phyloP scores from a whole-genome alignment of 2,113 vertebrate species.

The Enhydra lutris region DNA sequence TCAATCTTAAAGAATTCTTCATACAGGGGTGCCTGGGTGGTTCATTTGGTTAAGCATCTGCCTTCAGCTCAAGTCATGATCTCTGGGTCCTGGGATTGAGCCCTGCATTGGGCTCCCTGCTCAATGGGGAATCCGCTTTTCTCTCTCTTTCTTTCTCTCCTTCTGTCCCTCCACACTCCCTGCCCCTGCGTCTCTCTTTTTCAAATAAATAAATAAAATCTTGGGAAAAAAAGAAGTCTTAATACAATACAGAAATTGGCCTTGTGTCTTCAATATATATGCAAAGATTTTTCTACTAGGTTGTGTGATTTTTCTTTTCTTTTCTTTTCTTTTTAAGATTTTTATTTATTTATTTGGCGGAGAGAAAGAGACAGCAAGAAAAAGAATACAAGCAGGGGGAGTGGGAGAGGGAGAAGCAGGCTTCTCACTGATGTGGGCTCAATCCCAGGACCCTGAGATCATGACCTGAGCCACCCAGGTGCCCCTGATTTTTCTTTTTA shows the following conservation, averaged over 20 bases:
- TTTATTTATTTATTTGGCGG: no score
- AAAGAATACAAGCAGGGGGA: no score
- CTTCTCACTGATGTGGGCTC: no score
- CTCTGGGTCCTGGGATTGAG: background rate
- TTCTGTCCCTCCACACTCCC: no score
- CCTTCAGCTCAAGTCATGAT: background rate
- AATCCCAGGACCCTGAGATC: no score
- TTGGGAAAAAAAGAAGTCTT: background rate
- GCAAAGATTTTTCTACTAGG: background rate
- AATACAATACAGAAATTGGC: background rate
- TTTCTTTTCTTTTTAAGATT: background rate
- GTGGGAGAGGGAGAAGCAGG: no score
- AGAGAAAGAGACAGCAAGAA: no score
- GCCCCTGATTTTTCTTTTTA: background rate
- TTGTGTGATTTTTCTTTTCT: background rate
- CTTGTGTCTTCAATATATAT: background rate
- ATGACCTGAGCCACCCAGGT: no score
- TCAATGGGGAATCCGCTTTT: background rate
- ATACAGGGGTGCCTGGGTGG: no score
- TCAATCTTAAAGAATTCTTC: background rate
- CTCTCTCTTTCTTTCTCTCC: no score
- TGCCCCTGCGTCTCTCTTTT: background rate
- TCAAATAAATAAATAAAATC: background rate
- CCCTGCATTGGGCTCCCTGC: background rate
- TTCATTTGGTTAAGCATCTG: no score